A percentile compares a stretch with the other conserved stretches of the same genome.
Evolutionary conservation across 2,113 vertebrate species (phyloP).

Genomic region (Microcebus ravelobensis): DNA sequence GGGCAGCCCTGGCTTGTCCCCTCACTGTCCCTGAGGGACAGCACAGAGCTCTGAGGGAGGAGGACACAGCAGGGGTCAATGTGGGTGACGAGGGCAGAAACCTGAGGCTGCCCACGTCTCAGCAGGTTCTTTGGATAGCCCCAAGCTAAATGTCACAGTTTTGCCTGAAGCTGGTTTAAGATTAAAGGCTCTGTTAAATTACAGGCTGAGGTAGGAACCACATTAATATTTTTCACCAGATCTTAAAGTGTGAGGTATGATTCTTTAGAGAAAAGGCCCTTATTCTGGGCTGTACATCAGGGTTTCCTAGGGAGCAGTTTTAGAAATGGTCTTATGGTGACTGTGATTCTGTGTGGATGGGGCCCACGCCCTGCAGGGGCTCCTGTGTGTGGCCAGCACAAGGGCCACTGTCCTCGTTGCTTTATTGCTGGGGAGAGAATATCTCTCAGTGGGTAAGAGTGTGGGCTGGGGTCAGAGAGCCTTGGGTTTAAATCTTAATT

Average conservation of each 20-base stretch:
- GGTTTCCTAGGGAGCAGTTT: background rate
- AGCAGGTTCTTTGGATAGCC: background rate
- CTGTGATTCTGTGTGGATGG: background rate
- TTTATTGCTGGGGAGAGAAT: background rate
- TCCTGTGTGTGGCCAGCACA: accelerated
- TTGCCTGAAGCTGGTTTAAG: background rate
- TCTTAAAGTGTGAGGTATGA: background rate
- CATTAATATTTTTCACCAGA: background rate
- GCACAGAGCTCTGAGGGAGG: background rate
- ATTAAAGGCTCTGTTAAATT: background rate
- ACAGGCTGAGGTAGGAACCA: background rate
- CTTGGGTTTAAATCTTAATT: background rate
- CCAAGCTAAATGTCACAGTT: background rate
- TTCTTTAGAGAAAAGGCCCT: background rate
- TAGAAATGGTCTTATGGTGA: background rate
- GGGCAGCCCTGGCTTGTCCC: background rate
- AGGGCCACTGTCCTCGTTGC: background rate
- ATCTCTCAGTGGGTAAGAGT: background rate
- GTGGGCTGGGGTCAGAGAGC: background rate
- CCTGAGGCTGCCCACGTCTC: background rate
- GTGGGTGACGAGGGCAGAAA: background rate
- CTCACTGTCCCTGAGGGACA: accelerated
- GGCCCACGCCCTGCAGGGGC: background rate
- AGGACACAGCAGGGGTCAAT: too few species aligned
- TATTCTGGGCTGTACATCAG: background rate